Percentiles rank a stretch among this genome's conserved stretches.
Evolutionary conservation across 2,888 invertebrate genomes (phyloP).

Genomic region (Nephrotoma flavescens): DNA sequence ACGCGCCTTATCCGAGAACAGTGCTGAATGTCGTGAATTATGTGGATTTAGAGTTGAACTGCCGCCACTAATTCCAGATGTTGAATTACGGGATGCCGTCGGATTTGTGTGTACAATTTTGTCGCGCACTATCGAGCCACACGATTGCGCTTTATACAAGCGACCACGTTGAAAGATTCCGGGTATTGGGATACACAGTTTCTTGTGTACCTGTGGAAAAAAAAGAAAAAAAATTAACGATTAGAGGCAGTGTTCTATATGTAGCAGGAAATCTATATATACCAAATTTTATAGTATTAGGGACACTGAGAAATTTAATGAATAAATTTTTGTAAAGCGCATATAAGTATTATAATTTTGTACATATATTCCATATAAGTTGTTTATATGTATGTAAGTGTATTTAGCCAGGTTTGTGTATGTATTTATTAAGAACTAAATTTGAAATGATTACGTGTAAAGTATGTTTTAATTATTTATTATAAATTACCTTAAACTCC

Average conservation of each 20-base stretch:
- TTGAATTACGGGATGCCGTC: background rate
- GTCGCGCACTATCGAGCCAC: conserved; percentile 43
- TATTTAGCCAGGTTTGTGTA: too few species aligned
- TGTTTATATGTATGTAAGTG: background rate
- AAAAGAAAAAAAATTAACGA: conserved; percentile 27
- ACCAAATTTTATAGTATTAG: background rate
- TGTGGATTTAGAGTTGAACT: conserved; percentile 3
- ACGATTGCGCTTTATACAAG: conserved; percentile 45
- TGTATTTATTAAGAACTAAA: background rate
- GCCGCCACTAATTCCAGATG: background rate
- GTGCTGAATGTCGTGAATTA: conserved; percentile 11
- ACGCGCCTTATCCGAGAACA: conserved; percentile 14
- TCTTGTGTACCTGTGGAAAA: conserved; percentile 42
- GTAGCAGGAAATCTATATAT: background rate
- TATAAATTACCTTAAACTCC: background rate
- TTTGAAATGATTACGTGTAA: background rate
- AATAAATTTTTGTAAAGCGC: background rate
- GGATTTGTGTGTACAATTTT: conserved; percentile 22
- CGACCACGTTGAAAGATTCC: conserved; percentile 39
- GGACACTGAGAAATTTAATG: background rate
- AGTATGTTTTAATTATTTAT: background rate
- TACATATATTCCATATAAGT: background rate
- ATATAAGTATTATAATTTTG: background rate
- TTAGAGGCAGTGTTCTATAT: conserved; percentile 16
- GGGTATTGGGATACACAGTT: conserved; percentile 45